Conservation (phyloP, 2,113 vertebrate genomes). For the Tamias sibiricus region DNA sequence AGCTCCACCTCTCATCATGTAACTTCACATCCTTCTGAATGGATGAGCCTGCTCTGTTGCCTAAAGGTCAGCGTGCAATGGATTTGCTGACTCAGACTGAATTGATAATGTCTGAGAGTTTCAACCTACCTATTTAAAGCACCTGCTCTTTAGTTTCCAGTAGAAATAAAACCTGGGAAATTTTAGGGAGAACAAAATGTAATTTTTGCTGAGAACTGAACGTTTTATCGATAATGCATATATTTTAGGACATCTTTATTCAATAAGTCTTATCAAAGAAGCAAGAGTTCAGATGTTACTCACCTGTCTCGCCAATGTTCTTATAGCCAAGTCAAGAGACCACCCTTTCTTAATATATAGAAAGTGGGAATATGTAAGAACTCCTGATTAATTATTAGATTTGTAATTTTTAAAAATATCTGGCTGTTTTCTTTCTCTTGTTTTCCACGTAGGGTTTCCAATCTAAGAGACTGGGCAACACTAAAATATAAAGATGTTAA, state of each 20-base stretch:
- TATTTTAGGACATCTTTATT: background rate
- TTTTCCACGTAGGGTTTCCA: background rate
- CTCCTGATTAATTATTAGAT: background rate
- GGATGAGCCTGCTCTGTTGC: background rate
- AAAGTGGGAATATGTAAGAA: background rate
- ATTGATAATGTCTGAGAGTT: background rate
- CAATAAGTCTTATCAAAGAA: background rate
- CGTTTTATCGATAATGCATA: background rate
- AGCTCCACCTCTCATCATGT: background rate
- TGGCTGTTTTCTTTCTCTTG: background rate
- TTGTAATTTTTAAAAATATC: background rate
- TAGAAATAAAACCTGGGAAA: background rate
- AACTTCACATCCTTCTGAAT: background rate
- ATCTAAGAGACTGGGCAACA: background rate
- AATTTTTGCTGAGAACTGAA: constrained; percentile 5
- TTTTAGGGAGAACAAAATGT: background rate
- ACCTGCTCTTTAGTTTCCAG: background rate
- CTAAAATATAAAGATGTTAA: background rate
- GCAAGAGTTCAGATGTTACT: background rate
- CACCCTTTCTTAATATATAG: background rate
- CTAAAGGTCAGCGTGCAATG: background rate
- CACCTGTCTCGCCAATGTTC: background rate
- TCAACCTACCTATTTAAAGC: background rate
- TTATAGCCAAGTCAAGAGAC: background rate
- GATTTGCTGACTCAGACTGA: background rate